These are phyloP conservation scores for Stercorarius parasiticus DNA, from an alignment of 2,113 vertebrate species.

Conservation along the genomic window DNA sequence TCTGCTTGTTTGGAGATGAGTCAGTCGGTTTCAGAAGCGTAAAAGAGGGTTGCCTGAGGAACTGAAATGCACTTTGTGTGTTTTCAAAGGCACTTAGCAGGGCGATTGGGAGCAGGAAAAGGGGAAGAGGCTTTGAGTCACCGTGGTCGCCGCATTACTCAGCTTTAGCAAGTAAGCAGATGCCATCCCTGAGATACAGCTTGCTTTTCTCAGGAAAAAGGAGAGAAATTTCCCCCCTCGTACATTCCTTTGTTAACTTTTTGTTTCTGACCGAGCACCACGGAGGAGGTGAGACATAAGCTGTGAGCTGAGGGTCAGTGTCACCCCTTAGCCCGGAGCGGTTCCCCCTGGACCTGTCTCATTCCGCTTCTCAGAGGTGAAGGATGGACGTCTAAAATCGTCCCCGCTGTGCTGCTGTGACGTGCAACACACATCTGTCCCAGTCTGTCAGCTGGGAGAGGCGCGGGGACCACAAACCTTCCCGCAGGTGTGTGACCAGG, in stretches of 20 bases:
- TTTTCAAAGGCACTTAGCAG: not conserved
- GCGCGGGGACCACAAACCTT: not conserved
- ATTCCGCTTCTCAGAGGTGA: rapidly evolving
- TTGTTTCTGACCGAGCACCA: not conserved
- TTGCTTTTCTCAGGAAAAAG: not conserved
- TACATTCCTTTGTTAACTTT: not conserved
- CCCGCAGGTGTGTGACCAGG: not conserved
- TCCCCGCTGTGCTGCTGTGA: not conserved
- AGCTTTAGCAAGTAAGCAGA: not conserved
- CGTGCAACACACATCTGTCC: not conserved
- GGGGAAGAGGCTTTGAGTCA: constrained; percentile 55
- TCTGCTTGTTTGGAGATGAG: not conserved
- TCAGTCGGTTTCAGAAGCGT: not conserved
- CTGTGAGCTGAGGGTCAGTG: not conserved
- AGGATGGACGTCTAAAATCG: rapidly evolving
- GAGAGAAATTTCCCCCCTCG: not conserved
- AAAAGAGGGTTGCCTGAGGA: not conserved
- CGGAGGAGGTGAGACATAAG: not conserved
- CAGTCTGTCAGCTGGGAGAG: not conserved
- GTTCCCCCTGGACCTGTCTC: not conserved
- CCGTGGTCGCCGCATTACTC: not conserved
- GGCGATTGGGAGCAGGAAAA: constrained; percentile 37
- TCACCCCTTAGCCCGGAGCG: rapidly evolving
- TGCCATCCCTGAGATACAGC: not conserved
- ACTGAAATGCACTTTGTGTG: constrained; percentile 14